Conservation (phyloP, 1,140 invertebrate genomes). For the Drosophila nasuta region DNA sequence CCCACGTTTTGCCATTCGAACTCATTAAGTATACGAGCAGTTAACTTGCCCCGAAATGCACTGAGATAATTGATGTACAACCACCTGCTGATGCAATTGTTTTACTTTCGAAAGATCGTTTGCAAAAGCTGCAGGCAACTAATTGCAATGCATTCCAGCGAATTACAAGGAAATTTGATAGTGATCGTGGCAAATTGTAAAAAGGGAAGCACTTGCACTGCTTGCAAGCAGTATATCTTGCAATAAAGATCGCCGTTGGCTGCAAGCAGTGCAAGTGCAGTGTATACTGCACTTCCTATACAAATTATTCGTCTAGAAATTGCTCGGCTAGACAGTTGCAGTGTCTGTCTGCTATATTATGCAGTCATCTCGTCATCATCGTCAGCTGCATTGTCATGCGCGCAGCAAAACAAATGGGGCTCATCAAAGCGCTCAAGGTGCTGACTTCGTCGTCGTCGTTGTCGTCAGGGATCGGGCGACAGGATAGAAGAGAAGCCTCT, state of each 20-base stretch:
- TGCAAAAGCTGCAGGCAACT: not conserved
- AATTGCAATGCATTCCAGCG: not conserved
- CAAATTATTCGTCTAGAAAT: too few relatives aligned
- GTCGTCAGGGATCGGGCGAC: not conserved
- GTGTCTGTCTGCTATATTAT: too few relatives aligned
- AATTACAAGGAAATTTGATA: not conserved
- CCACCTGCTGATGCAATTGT: constrained; percentile 1
- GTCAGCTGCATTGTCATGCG: not conserved
- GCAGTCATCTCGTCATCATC: not conserved
- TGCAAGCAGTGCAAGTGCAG: not conserved
- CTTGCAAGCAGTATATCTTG: not conserved
- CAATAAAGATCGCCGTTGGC: not conserved
- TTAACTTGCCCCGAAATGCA: not conserved
- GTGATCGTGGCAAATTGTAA: not conserved
- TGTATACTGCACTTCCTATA: not conserved
- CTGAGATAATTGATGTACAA: constrained; percentile 6
- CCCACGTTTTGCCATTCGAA: constrained; percentile 1
- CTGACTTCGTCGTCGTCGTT: too few relatives aligned
- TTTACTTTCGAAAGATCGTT: constrained; percentile 2
- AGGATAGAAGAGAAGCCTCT: not conserved
- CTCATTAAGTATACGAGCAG: not conserved
- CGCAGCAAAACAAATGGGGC: constrained; percentile 50
- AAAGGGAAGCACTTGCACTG: not conserved
- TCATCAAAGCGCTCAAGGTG: constrained; percentile 73
- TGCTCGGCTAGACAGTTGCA: too few relatives aligned